Conservation (phyloP, 23 tunicate species). For the Ciona savignyi region DNA sequence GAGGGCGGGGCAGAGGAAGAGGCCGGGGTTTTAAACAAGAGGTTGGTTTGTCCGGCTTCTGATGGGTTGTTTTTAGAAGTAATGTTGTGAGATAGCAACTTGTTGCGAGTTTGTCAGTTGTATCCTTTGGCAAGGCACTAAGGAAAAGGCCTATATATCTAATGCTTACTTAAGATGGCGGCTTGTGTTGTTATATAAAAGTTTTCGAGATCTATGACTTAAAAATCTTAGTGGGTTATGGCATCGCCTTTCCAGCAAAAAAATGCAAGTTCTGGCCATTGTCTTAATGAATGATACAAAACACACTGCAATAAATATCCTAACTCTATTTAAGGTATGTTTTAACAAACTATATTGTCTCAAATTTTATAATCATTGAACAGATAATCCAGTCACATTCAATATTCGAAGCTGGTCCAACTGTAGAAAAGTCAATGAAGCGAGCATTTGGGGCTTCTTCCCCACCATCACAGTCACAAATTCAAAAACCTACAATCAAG, state of each 20-base stretch:
- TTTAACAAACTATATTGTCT: no score
- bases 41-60: slow-evolving; percentile 1
- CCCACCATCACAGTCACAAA: slow-evolving; percentile 4
- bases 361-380: no score
- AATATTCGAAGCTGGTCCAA: slow-evolving; percentile 73
- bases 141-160: neutral
- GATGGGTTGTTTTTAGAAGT: slow-evolving; percentile 3
- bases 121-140: neutral
- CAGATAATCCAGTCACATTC: slow-evolving; percentile 66
- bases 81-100: no score
- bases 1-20: slow-evolving; percentile 13
- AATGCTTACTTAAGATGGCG: no score
- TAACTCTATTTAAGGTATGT: neutral
- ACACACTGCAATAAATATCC: neutral
- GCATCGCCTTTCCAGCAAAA: no score
- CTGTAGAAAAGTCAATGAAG: slow-evolving; percentile 16
- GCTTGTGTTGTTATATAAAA: no score
- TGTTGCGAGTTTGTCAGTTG: no score
- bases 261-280: no score
- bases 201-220: no score
- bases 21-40: slow-evolving; percentile 14
- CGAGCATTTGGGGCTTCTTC: neutral
- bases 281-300: neutral
- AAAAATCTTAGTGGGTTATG: no score
- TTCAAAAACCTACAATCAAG: slow-evolving; percentile 67